Evolutionary conservation across 1,140 invertebrate genomes (phyloP).

Genomic region (Scaptomyza graminum): DNA sequence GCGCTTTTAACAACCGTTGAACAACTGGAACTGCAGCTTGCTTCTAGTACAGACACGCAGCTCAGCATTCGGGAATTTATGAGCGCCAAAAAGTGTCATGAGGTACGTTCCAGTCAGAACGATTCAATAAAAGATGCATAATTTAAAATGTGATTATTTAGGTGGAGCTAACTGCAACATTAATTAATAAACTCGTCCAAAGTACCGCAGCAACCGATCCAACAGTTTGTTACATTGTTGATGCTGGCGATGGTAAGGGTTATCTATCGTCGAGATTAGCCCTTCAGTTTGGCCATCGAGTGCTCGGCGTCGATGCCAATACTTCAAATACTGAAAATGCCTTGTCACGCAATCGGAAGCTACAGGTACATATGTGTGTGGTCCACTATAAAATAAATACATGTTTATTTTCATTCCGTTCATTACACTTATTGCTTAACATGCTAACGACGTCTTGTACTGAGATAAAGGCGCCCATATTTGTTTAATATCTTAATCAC

Average conservation of each 20-base stretch:
- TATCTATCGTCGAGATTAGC: conserved; percentile 91
- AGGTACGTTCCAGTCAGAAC: conserved; percentile 85
- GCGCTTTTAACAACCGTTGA: conserved; percentile 82
- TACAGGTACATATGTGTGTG: conserved; percentile 85
- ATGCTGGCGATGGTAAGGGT: conserved; percentile 94
- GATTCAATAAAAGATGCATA: too few species aligned
- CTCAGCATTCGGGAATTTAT: conserved; percentile 87
- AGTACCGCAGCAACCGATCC: neutral
- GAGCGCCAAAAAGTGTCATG: conserved; percentile 92
- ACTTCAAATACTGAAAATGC: conserved; percentile 87
- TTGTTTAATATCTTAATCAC: conserved; percentile 87
- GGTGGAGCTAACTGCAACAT: conserved; percentile 85
- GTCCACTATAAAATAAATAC: conserved; percentile 55
- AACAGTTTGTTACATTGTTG: conserved; percentile 86
- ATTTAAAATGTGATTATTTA: conserved; percentile 45
- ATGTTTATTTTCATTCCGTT: conserved; percentile 67
- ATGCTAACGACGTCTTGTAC: conserved; percentile 24
- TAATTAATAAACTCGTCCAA: conserved; percentile 83
- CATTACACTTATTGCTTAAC: conserved; percentile 50
- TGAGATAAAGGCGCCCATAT: conserved; percentile 20
- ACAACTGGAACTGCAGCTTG: conserved; percentile 46
- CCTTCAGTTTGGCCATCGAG: conserved; percentile 88
- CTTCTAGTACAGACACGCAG: conserved; percentile 52
- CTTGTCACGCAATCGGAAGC: conserved; percentile 85
- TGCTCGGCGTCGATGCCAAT: conserved; percentile 92